Base-by-base conservation (phyloP, 2,797 vertebrate species). In the Steatocranus sp. region DNA sequence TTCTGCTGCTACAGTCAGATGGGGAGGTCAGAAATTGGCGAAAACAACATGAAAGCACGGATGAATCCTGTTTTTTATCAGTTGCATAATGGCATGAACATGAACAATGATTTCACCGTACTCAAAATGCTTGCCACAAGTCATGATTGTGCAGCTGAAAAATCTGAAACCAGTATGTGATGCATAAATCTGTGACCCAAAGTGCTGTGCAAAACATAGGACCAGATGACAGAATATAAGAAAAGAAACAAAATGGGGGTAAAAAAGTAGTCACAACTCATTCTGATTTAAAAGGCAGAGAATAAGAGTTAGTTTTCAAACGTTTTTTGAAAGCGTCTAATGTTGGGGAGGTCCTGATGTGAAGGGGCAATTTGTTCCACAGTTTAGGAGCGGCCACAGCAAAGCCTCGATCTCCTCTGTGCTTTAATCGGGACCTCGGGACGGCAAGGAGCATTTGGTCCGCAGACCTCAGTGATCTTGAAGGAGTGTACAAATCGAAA, bases 21-120 rank as follows among this genome's bases (percentile, higher is more conserved):
- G 36, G 12, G 5, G 12, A 20, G 7, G 34, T 23, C 61, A 38
- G n/a, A 38, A 66, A 20, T 63, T 20, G 32, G 58, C 0, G 0
- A n/a, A 36, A 36, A 61, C 32, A 63, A 34, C 18, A 63, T 23
- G 3, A 23, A 41, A 9, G n/a, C n/a, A 41, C 3, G 0, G 34
- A 41, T 9, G 1, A 4, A 66, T 10, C 36, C 36, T 41, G 36
- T n/a, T 8, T 25, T 23, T 0, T 41, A 15, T 20, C 5, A 20
- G 11, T 20, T 32, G 34, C 0, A 5, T 15, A 20, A 38, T 38
- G 7, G 11, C 12, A 41, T 25, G 61, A 38, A 66, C 4, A 14
- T 20, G 34, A 38, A 56, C 20, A 66, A 23, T 66, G 36, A 41
- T 15, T 25, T 66, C 61, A 38, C 8, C 6, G 20, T 23, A 66